Evolutionary conservation across 2,797 vertebrate genomes (phyloP).

Genomic region (Eulemur albifrons): DNA sequence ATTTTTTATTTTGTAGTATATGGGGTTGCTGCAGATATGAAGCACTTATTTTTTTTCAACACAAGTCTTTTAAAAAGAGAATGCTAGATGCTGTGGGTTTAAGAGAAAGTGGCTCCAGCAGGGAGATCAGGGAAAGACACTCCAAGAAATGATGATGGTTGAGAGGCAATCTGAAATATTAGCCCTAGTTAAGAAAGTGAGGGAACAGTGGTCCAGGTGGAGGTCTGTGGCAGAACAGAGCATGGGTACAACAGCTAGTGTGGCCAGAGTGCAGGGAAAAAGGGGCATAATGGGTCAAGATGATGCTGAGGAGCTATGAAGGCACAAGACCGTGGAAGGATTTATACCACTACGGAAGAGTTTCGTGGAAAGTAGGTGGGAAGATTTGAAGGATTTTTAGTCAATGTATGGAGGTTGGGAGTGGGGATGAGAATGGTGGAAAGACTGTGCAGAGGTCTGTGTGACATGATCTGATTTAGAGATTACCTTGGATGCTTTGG

Average conservation of each 20-base stretch:
- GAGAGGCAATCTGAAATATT: not conserved
- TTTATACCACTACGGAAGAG: not conserved
- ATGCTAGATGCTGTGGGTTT: not conserved
- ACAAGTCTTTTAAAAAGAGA: not conserved
- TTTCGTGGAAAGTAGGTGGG: not conserved
- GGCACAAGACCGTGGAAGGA: too few species aligned
- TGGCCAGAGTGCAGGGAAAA: not conserved
- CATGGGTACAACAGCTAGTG: not conserved
- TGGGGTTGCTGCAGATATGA: not conserved
- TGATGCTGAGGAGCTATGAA: not conserved
- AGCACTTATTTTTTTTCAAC: not conserved
- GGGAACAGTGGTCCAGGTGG: not conserved
- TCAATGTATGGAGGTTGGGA: not conserved
- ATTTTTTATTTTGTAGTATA: not conserved
- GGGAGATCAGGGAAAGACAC: not conserved
- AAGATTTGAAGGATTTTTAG: not conserved
- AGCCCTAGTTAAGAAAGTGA: not conserved
- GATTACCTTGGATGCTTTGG: not conserved
- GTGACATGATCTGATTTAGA: not conserved
- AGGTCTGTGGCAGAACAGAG: not conserved
- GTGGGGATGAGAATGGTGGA: not conserved
- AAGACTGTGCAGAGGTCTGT: not conserved
- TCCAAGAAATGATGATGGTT: not conserved
- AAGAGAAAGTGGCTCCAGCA: not conserved
- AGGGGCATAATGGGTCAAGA: not conserved